Base-by-base conservation (phyloP, 2,113 vertebrate genomes). In the Melanocharis versteri region DNA sequence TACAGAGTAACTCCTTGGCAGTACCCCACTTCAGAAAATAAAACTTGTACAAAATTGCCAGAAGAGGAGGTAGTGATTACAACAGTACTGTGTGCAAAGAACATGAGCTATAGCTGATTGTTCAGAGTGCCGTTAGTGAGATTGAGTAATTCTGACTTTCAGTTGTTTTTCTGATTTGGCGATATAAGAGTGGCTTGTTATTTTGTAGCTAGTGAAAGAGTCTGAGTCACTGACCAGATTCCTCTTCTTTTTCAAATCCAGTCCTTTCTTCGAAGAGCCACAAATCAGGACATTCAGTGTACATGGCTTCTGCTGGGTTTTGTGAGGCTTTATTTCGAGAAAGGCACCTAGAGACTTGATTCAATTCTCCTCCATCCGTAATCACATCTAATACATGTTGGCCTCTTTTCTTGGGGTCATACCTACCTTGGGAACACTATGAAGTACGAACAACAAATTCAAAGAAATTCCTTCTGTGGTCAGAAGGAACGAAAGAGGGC, bases 1-100 rank as follows among this genome's bases (percentile, higher is more conserved):
- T 96, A 88, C 62, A 62, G 66, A 88, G 82, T 53, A 89, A 54
- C 84, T 96, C 31, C 66, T 33, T 96, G 90, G 87, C 78, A 95
- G 69, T 69, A 73, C 15, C 78, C 15, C 31, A 56, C 82, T 89
- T 85, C 75, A 92, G 66, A 90, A 91, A 90, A 61, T 69, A 68
- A 77, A 94, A 90, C 66, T 57, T 91, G 37, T 57, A 72, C n/a
- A 47, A 81, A 87, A 82, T 53, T 94, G 50, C 73, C 78, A 80
- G 79, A 64, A 84, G 82, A 77, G 30, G 47, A 90, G 78, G 35
- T 24, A 58, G 68, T 40, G 75, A 45, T 85, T 85, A 45, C 72
- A 61, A 45, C 87, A 91, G 85, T 50, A 77, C 3, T 7, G 54
- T 33, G 39, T 62, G 75, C 50, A 72, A 69, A 91, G 78, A 72